Evolutionary conservation across 2,888 invertebrate species (phyloP), one percentile per base, ranked within the genome.

Genomic region (Phorcus lineatus): DNA sequence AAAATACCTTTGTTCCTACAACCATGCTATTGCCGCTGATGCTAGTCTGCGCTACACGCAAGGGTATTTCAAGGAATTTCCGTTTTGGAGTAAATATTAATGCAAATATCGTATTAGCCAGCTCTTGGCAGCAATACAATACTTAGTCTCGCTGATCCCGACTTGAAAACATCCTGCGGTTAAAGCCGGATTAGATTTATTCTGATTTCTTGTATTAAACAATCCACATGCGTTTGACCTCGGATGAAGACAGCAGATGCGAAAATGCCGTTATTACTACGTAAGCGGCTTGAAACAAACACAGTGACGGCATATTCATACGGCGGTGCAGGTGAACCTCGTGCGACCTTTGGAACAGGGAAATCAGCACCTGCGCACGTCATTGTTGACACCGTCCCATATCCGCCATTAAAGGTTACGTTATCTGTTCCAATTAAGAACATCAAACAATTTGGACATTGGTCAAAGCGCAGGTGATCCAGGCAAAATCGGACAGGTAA

Each of bases 51-150:
- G 36, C 40, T 70, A 40, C 47, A 36, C 40, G 70, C 70, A 11
- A 57, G 70, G 28, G 70, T 36, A 70, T 70, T 70, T 70, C 36
- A 19, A 13, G 40, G 70, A 70, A 70, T 70, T 70, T 70, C 70
- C 70, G 70, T 70, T 40, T 9, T 70, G 19, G 28, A 11, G 28
- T 36, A 31, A 17, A 70, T 40, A 31, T 70, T 70, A 70, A 70
- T 70, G 70, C 70, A 70, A 70, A 70, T 70, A 31, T 70, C 70
- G 40, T 40, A 70, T 70, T 70, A 40, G 40, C 36, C 24, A 28
- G 70, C 70, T 70, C 70, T 31, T 24, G 40, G 70, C 70, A 31
- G 19, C 40, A 19, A 40, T 13, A 70, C 36, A 36, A 70, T 36
- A 40, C 70, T 40, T 31, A 70, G 28, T 70, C 36, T 40, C 19